Base-by-base conservation (phyloP, 2,888 invertebrate species). In the Entomobrya proxima region DNA sequence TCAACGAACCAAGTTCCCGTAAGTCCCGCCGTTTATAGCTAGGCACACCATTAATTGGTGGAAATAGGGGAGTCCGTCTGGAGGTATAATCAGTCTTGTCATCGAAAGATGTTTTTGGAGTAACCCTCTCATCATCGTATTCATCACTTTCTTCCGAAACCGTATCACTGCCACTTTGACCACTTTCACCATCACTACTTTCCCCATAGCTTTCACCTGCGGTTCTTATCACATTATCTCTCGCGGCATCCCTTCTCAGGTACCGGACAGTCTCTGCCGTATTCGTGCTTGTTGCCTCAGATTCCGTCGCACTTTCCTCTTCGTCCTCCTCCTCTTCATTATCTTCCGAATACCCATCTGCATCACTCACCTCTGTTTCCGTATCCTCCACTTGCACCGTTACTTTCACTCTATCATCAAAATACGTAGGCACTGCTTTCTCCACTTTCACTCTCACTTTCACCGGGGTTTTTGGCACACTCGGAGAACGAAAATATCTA, bases 371-470 rank as follows among this genome's bases (percentile, higher is more conserved):
- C 64, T 79, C 79, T 2, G 50, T 67, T 27, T 79, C 78, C 27
- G 61, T 69, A 24, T 61, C 61, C 44, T 74, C 74, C 37, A 74
- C 52, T n/a, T 24, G 37, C 72, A 86, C 79, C 11, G 86, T 86
- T 6, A 86, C 83, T 75, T 83, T 86, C 64, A 86, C 76, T n/a
- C 32, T 32, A 35, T 83, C 79, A 35, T 67, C 75, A 58, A 40
- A 52, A 11, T 44, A n/a, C 21, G 35, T 11, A 35, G 69, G 75
- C 30, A 24, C 18, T 37, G 83, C 24, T 21, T 67, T 78, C 35
- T 86, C 82, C 47, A 86, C 86, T 79, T 86, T 86, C 64, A 86
- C 86, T 67, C 75, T 78, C 44, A 86, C 74, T 74, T 86, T 79
- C 58, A 78, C 75, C 35, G 83, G 83, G 24, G 52, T 55, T 77